Percentiles rank a stretch among this genome's conserved stretches.
These are phyloP conservation scores for Pantherophis vulpinus DNA, from an alignment of 2,797 vertebrate genomes.

Conservation along the genomic window DNA sequence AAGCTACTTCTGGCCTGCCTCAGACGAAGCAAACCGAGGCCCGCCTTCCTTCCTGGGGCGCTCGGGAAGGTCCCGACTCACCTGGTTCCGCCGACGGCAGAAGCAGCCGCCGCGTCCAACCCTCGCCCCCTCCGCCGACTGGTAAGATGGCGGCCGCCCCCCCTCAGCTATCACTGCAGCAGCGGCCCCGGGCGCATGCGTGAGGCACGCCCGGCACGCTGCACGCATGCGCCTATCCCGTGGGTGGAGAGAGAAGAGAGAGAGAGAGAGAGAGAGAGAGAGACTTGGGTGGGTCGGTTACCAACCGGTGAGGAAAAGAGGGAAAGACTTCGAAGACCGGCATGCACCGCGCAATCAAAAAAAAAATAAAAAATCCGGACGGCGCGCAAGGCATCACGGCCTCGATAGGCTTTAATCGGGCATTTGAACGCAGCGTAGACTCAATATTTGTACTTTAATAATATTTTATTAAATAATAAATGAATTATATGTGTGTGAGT, in stretches of 20 bases:
- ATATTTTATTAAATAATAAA: not conserved
- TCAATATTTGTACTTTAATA: not conserved
- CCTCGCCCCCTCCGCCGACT: constrained; percentile 13
- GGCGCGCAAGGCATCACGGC: not conserved
- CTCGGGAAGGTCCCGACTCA: constrained; percentile 27
- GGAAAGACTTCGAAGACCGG: not conserved
- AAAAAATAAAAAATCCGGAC: fast-evolving
- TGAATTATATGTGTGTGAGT: too few relatives aligned
- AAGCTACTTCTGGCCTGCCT: not conserved
- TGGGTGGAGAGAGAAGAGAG: too few relatives aligned
- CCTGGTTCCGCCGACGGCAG: constrained; percentile 11
- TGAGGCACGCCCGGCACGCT: constrained; percentile 28
- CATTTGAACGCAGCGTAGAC: not conserved
- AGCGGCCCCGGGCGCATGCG: constrained; percentile 57
- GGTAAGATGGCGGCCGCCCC: constrained; percentile 73
- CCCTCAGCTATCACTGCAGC: constrained; percentile 70
- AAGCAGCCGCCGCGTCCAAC: not conserved
- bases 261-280: too few relatives aligned
- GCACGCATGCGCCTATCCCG: constrained; percentile 41
- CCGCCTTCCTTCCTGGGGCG: not conserved
- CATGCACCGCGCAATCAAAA: fast-evolving
- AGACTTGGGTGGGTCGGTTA: not conserved
- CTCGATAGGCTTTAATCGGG: not conserved
- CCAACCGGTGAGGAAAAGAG: not conserved
- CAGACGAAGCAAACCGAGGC: not conserved